Conservation (phyloP, 2,113 vertebrate species). For the Desmodus rotundus region DNA sequence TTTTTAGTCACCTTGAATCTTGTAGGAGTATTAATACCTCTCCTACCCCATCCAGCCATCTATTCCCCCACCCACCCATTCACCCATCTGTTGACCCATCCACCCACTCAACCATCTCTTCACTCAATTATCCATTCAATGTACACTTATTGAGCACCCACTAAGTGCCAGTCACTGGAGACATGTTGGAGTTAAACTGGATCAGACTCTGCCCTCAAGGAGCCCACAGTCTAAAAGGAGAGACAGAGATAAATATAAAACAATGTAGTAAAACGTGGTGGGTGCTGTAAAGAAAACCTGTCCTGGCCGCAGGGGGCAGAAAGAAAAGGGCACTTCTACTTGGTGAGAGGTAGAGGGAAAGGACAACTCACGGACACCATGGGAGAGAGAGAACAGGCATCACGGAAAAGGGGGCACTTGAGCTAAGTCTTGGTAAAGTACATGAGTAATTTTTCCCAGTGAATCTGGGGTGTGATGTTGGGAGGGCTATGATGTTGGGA, state of each 20-base stretch:
- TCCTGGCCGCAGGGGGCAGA: background rate
- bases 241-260: background rate
- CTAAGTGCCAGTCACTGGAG: background rate
- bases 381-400: background rate
- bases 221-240: background rate
- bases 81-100: background rate
- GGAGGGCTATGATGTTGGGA: background rate
- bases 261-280: background rate
- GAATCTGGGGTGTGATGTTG: background rate
- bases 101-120: background rate
- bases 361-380: background rate
- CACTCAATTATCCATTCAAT: background rate
- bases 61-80: background rate
- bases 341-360: background rate
- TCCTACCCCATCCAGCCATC: background rate
- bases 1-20: background rate
- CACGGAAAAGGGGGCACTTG: background rate
- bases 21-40: background rate
- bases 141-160: background rate
- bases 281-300: background rate
- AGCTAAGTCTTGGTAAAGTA: background rate
- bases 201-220: background rate
- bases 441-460: background rate
- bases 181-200: background rate
- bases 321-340: background rate